Percentiles rank a stretch among this genome's conserved stretches.
Conservation (phyloP, 2,113 vertebrate species). For the Puntigrus tetrazona region DNA sequence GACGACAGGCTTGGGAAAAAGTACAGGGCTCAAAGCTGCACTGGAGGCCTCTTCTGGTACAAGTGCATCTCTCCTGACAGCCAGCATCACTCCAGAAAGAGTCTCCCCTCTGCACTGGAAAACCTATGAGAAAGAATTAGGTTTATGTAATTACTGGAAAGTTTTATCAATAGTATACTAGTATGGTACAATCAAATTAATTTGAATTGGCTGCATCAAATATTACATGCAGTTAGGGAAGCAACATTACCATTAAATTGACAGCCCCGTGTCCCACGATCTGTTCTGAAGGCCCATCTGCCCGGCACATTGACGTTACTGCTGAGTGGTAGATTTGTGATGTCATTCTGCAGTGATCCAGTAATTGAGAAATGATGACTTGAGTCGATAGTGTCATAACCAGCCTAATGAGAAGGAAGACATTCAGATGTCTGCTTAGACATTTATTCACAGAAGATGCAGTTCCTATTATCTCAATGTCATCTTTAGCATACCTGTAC, state of each 20-base stretch:
- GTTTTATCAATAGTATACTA: too few species aligned
- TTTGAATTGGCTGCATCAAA: too few species aligned
- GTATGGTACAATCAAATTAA: too few species aligned
- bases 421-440: background rate
- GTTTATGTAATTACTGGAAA: constrained; percentile 44
- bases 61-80: constrained; percentile 15
- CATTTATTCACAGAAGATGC: too few species aligned
- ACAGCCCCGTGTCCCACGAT: constrained; percentile 34
- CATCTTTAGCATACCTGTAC: constrained; percentile 39
- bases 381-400: constrained; percentile 60
- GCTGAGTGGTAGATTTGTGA: constrained; percentile 15
- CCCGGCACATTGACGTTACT: constrained; percentile 55
- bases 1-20: constrained; percentile 63
- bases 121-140: background rate
- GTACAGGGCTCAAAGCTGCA: background rate
- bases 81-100: background rate
- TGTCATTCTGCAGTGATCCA: constrained; percentile 37
- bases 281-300: constrained; percentile 57
- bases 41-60: background rate
- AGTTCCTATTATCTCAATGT: background rate
- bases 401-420: constrained; percentile 54
- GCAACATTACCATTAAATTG: constrained; percentile 20
- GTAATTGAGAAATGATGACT: constrained; percentile 44
- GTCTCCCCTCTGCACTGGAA: background rate
- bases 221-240: background rate